phyloP scores from a whole-genome alignment of 2,113 vertebrate genomes.

The Carollia perspicillata region DNA sequence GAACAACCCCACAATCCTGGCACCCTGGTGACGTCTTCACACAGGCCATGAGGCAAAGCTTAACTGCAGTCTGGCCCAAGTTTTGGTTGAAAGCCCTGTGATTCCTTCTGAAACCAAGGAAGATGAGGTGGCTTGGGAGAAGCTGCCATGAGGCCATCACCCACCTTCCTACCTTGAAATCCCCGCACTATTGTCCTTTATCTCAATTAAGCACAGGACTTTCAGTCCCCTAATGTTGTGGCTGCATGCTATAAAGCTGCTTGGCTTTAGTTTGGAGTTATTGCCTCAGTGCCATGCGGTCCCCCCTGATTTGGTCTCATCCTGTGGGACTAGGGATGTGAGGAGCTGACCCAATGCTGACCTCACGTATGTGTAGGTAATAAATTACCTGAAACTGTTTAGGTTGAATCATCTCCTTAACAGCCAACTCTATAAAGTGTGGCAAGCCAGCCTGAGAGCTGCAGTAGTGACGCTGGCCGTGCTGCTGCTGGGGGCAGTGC shows the following conservation, averaged over 20 bases:
- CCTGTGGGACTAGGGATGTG: not conserved
- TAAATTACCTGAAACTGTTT: not conserved
- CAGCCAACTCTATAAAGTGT: not conserved
- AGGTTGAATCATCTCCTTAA: not conserved
- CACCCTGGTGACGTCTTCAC: not conserved
- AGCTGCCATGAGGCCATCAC: not conserved
- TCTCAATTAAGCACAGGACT: not conserved
- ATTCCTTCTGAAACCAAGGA: not conserved
- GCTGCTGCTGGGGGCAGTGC: not conserved
- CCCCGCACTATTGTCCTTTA: not conserved
- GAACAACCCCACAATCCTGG: not conserved
- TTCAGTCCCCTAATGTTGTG: not conserved
- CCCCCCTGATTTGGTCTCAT: not conserved
- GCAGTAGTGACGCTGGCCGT: not conserved
- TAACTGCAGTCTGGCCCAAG: not conserved
- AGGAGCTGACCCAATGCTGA: not conserved
- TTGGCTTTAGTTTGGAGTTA: not conserved
- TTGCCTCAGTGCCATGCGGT: not conserved
- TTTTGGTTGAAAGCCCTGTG: not conserved
- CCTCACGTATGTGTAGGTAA: not conserved
- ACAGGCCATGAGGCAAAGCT: not conserved
- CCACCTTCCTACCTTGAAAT: not conserved
- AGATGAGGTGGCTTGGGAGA: not conserved
- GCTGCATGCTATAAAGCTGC: not conserved
- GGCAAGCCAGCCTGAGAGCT: not conserved